phyloP scores from a whole-genome alignment of 2,113 vertebrate genomes.

The Campylorhamphus procurvoides region DNA sequence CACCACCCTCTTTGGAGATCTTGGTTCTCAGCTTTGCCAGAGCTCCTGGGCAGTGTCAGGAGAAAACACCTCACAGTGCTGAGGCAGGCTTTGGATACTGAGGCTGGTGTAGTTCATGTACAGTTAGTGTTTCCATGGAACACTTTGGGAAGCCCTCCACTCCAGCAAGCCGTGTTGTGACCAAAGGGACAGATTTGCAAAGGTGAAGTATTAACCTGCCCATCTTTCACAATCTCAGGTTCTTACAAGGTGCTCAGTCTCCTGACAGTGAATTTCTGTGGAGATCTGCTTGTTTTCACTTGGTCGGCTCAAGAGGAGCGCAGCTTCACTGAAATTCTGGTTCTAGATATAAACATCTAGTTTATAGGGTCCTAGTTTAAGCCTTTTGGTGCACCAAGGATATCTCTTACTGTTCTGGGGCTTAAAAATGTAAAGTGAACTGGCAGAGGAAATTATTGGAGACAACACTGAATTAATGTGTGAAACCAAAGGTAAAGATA shows the following conservation, averaged over 20 bases:
- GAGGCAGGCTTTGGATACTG: not conserved
- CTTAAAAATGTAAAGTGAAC: not conserved
- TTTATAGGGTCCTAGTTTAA: not conserved
- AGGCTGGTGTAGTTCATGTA: not conserved
- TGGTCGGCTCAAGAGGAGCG: not conserved
- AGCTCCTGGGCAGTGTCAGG: not conserved
- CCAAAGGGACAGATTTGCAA: not conserved
- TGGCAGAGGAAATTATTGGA: not conserved
- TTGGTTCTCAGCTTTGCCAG: not conserved
- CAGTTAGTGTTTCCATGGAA: not conserved
- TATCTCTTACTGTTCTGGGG: not conserved
- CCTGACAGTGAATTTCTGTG: not conserved
- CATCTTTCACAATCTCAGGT: not conserved
- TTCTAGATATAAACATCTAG: not conserved
- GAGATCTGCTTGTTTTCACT: not conserved
- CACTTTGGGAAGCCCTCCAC: not conserved
- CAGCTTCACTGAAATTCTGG: not conserved
- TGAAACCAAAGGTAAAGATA: not conserved
- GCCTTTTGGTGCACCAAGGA: not conserved
- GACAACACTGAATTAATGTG: not conserved
- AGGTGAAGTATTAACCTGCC: not conserved
- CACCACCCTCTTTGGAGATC: not conserved
- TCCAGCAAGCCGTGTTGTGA: not conserved
- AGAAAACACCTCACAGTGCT: not conserved
- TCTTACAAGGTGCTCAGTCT: not conserved